Conservation (phyloP, 1,140 invertebrate species). For the Philaenus spumarius region DNA sequence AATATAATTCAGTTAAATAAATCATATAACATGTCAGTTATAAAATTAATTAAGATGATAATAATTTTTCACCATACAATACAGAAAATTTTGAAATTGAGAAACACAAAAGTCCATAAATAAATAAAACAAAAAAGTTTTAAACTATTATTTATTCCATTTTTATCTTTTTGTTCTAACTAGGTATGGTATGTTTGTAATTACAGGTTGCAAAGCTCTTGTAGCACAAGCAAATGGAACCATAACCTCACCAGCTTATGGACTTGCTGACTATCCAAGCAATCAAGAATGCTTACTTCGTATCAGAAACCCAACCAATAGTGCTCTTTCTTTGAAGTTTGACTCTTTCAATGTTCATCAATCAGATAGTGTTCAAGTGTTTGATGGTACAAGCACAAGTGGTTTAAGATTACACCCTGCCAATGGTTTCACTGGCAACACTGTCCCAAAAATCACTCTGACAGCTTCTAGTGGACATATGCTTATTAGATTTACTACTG, state of each 20-base stretch:
- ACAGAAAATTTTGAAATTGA: too few species aligned
- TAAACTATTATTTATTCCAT: too few species aligned
- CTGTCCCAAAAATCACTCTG: constrained; percentile 76
- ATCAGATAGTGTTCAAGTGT: constrained; percentile 84
- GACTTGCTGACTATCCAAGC: constrained; percentile 75
- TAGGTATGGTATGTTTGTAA: neutral
- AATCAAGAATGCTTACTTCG: constrained; percentile 88
- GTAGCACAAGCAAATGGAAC: constrained; percentile 75
- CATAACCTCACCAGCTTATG: constrained; percentile 79
- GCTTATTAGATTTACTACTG: constrained; percentile 79
- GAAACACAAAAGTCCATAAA: too few species aligned
- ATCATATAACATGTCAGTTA: too few species aligned
- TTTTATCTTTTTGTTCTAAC: too few species aligned
- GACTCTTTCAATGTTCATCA: constrained; percentile 77
- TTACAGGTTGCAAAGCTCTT: constrained; percentile 63
- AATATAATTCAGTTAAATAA: too few species aligned
- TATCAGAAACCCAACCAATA: constrained; percentile 73
- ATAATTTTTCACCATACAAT: too few species aligned
- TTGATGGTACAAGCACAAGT: constrained; percentile 78
- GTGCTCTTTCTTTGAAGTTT: constrained; percentile 82
- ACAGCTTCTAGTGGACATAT: constrained; percentile 90
- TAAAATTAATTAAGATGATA: too few species aligned
- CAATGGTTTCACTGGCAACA: constrained; percentile 75
- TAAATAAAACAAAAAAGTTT: too few species aligned
- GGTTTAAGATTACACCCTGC: constrained; percentile 81